phyloP scores from a whole-genome alignment of 30 jellyfish, hydroid and myxozoan genomes.

The Calvadosia cruxmelitensis region DNA sequence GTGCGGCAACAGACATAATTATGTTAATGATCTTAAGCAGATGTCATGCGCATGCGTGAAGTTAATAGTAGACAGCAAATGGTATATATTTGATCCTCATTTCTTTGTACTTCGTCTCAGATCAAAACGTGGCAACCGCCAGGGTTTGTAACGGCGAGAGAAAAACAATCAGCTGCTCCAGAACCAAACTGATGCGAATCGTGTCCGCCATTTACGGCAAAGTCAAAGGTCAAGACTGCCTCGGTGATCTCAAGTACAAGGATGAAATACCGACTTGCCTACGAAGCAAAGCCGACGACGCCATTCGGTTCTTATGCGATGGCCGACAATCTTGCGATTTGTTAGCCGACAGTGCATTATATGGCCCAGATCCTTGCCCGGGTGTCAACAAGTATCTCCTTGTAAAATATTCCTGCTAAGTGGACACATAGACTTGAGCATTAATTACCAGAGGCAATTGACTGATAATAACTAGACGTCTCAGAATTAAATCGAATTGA shows the following conservation, averaged over 20 bases:
- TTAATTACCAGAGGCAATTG: too few species aligned
- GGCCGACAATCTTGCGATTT: slow-evolving; percentile 82
- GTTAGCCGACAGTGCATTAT: slow-evolving; percentile 74
- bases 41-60: too few species aligned
- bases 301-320: slow-evolving; percentile 66
- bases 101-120: slow-evolving; percentile 2
- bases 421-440: not conserved
- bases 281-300: slow-evolving; percentile 62
- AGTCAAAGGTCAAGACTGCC: slow-evolving; percentile 76
- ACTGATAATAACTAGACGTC: too few species aligned
- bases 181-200: slow-evolving; percentile 38
- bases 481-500: too few species aligned
- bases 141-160: slow-evolving; percentile 84
- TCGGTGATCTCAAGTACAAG: slow-evolving; percentile 61
- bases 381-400: slow-evolving; percentile 83
- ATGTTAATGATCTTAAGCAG: too few species aligned
- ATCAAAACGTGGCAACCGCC: slow-evolving; percentile 17
- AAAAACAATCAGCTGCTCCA: slow-evolving; percentile 60
- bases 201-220: slow-evolving; percentile 83
- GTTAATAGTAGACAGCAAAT: too few species aligned
- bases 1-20: too few species aligned
- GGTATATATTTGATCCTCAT: too few species aligned
- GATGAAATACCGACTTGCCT: slow-evolving; percentile 83
- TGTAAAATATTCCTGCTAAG: slow-evolving; percentile 59
- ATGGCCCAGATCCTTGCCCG: slow-evolving; percentile 90